Evolutionary conservation across 2,888 invertebrate genomes (phyloP), one percentile per base, ranked within the genome.

Genomic region (Volucella inanis): DNA sequence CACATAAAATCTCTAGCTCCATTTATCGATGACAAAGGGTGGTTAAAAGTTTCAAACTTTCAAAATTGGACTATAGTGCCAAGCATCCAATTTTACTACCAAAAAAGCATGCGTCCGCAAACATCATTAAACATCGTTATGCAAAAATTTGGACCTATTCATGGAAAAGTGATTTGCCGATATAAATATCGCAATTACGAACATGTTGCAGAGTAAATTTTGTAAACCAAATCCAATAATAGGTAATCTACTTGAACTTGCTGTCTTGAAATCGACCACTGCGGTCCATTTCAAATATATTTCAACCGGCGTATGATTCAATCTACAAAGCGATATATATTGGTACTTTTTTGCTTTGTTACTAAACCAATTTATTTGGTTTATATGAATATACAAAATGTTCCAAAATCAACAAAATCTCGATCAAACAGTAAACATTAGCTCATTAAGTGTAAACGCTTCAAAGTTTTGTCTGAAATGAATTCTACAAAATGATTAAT

Each of bases 331-430:
- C 64, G 70, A n/a, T 85, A 76, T 39, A 59, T 79, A 31, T 39
- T 2, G 2, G 18, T 18, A 18, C 2, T 18, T 18, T 43, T 82
- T 31, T 85, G 70, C 18, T 72, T 87, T 45, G 18, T 50, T 39
- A 87, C 87, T 14, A 80, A 80, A 47, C 68, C 83, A 6, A 54
- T 76, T 15, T 83, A 87, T 41, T 43, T 87, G 10, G n/a, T n/a
- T n/a, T n/a, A n/a, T n/a, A n/a, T n/a, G n/a, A n/a, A n/a, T n/a
- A n/a, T n/a, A n/a, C n/a, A 45, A 31, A 43, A 65, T 55, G 9
- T 62, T 84, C 12, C 59, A 71, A 4, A 18, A 68, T 9, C 70
- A 65, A 22, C 22, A 22, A 4, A 68, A 64, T 45, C 62, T 71
- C 12, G 55, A 49, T 10, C 59, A 86, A n/a, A 83, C 77, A n/a